Base-by-base conservation (phyloP, 2,797 vertebrate species). In the Kryptolebias ocellatus region DNA sequence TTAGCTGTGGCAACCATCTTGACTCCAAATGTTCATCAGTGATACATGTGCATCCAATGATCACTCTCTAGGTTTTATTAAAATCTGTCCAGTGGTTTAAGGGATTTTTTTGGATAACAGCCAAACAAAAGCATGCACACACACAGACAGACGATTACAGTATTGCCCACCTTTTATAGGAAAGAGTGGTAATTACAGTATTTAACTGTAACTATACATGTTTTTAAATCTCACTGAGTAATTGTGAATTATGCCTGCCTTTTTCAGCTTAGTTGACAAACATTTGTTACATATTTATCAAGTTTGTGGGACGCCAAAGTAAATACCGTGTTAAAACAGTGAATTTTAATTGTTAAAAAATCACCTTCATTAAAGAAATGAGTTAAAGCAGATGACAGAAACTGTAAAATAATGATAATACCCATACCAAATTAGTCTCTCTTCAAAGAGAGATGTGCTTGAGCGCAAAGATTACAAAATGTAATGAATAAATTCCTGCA, bases 371-470 rank as follows among this genome's bases (percentile, higher is more conserved):
- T 61, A 2, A 51, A 37, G 7, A 49, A 60, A 31, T 60, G 3
- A 34, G 29, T 39, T 37, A 63, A 53, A 45, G n/a, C 20, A 54
- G 17, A 42, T 64, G 11, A 44, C 29, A 37, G 37, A 39, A 60
- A 49, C 14, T 50, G 47, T 20, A 14, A 42, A 67, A 58, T 37
- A 55, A 56, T 55, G 44, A 18, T 18, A 20, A 47, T n/a, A 39
- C 29, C 39, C 18, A 34, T 56, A 0, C 65, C 15, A 53, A 42
- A 69, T 29, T 4, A 0, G 16, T 53, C 50, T 28, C 4, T 49
- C 49, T 64, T 74, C 39, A 24, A 57, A 74, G 34, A 58, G 34
- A 61, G 63, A 74, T 66, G 37, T 65, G 64, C 45, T 71, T 68
- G 9, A 72, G 73, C 64, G 24, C 27, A 44, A 51, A 71, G 12